Evolutionary conservation across 2,888 invertebrate genomes (phyloP).

Genomic region (Carcina quercana): DNA sequence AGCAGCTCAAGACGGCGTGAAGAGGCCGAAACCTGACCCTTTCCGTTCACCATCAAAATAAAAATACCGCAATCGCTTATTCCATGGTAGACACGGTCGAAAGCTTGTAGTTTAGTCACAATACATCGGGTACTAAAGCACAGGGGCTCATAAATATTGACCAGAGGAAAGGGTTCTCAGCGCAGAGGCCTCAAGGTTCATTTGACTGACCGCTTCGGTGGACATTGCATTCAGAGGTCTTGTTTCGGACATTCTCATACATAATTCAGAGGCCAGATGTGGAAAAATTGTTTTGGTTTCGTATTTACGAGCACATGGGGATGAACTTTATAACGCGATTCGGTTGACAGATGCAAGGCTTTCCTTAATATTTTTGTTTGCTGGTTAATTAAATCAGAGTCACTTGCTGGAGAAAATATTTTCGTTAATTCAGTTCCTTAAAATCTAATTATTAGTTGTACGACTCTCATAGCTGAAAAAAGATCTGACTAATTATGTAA

Average conservation of each 20-base stretch:
- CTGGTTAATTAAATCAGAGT: not conserved
- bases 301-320: no score
- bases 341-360: not conserved
- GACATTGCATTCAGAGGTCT: conserved; percentile 24
- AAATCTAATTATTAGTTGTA: no score
- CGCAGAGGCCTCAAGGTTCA: conserved; percentile 38
- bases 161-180: conserved; percentile 40
- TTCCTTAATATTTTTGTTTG: not conserved
- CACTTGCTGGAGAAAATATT: not conserved
- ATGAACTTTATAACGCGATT: not conserved
- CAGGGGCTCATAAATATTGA: conserved; percentile 49
- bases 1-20: no score
- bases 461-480: no score
- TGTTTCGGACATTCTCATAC: conserved; percentile 29
- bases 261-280: conserved; percentile 37
- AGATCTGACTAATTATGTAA: no score
- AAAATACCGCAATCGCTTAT: no score
- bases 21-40: no score
- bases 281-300: no score
- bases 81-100: no score
- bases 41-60: no score
- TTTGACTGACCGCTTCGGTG: conserved; percentile 42
- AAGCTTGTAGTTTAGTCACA: no score
- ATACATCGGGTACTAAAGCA: no score
- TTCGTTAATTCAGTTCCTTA: not conserved